A percentile compares a stretch with the other conserved stretches of the same genome.
Conservation (phyloP, 2,797 vertebrate genomes). For the Chromis chromis region DNA sequence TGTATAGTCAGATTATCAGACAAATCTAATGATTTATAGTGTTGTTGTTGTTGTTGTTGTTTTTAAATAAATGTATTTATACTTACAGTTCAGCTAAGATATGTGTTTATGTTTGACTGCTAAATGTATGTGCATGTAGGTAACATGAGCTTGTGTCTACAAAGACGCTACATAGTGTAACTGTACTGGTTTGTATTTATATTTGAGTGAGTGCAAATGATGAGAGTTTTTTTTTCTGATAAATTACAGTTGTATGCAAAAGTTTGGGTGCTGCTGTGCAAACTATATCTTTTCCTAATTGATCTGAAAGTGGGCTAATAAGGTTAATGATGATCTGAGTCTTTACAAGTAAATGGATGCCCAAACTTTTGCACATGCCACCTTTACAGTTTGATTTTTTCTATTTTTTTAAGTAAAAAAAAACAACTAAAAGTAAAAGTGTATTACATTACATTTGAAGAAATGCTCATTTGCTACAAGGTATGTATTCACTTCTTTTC, state of each 20-base stretch:
- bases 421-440: no score
- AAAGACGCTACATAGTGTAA: constrained; percentile 67
- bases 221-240: constrained; percentile 19
- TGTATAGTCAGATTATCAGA: constrained; percentile 47
- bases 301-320: background rate
- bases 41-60: constrained; percentile 15
- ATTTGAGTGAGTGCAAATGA: constrained; percentile 35
- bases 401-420: background rate
- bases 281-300: background rate
- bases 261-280: background rate
- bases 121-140: constrained; percentile 44
- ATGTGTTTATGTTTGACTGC: constrained; percentile 37
- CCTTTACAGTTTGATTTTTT: background rate
- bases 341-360: background rate
- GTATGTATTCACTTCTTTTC: no score
- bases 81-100: constrained; percentile 42
- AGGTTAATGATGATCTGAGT: background rate
- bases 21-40: constrained; percentile 19
- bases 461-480: no score
- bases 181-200: constrained; percentile 49
- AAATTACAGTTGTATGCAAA: constrained; percentile 28
- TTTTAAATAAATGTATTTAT: constrained; percentile 31
- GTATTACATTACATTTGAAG: no score
- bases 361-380: background rate
- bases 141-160: constrained; percentile 43